phyloP scores from a whole-genome alignment of 2,797 vertebrate genomes.

The Acipenser oxyrinchus region DNA sequence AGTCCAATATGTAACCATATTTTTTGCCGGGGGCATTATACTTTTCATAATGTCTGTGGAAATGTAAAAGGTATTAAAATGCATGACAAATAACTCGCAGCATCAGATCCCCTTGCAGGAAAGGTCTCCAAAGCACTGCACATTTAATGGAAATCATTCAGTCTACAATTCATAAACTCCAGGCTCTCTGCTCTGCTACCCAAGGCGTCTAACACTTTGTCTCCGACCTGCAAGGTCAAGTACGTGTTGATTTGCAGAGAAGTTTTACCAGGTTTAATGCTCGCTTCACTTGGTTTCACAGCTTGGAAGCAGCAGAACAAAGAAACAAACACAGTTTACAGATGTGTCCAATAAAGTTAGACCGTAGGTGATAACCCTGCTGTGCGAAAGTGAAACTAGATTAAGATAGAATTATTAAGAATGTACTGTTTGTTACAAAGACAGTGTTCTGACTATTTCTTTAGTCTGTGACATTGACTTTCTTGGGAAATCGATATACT shows the following conservation, averaged over 20 bases:
- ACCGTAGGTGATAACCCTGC: background rate
- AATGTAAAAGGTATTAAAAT: constrained; percentile 12
- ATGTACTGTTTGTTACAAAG: background rate
- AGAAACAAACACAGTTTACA: constrained; percentile 15
- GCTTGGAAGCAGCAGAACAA: constrained; percentile 17
- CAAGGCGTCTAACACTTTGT: constrained; percentile 41
- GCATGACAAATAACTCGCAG: background rate
- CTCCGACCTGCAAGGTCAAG: constrained; percentile 34
- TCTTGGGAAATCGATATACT: background rate
- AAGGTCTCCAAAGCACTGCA: constrained; percentile 36
- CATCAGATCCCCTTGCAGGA: constrained; percentile 24
- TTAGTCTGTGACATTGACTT: background rate
- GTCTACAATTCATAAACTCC: constrained; percentile 41
- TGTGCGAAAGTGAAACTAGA: background rate
- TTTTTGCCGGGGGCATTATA: too few relatives aligned
- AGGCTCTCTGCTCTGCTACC: constrained; percentile 24
- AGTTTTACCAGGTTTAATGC: constrained; percentile 12
- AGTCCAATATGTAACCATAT: too few relatives aligned
- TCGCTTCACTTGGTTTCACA: constrained; percentile 19
- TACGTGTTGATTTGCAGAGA: constrained; percentile 22
- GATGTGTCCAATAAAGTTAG: constrained; percentile 6
- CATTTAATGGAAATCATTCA: constrained; percentile 53
- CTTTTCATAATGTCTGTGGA: constrained; percentile 5
- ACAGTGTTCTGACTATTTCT: background rate
- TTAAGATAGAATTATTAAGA: constrained; percentile 6